phyloP scores from a whole-genome alignment of 2,797 vertebrate species.

The Protonibea diacanthus region DNA sequence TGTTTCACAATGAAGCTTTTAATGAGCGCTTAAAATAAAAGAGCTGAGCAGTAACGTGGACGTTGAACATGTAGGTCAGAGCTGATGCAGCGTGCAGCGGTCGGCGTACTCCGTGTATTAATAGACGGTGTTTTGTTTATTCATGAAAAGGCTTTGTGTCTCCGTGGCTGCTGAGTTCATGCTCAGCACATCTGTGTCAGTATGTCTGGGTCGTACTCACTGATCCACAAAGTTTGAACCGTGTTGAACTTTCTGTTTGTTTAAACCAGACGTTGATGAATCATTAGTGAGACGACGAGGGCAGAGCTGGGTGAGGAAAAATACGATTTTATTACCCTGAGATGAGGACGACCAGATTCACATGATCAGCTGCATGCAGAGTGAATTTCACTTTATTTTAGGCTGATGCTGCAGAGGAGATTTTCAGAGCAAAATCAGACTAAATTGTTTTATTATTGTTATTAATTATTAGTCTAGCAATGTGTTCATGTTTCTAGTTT shows the following conservation, averaged over 20 bases:
- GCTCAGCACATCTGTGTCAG: slow-evolving; percentile 43
- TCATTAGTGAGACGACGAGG: no score
- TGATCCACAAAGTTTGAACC: background rate
- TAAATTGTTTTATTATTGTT: no score
- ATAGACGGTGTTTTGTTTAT: slow-evolving; percentile 41
- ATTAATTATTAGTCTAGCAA: no score
- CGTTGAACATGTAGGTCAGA: background rate
- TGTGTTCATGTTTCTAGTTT: no score
- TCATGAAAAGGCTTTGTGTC: slow-evolving; percentile 26
- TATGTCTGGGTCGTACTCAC: slow-evolving; percentile 15
- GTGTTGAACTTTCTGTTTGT: background rate
- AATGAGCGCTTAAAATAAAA: background rate
- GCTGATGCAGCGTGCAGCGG: background rate
- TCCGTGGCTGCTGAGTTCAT: background rate
- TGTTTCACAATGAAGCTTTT: no score
- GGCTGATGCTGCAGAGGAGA: background rate
- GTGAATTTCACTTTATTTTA: background rate
- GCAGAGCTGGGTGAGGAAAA: no score
- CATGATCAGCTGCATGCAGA: background rate
- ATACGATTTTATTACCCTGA: background rate
- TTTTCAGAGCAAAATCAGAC: background rate
- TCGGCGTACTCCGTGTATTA: slow-evolving; percentile 29
- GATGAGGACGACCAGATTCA: background rate
- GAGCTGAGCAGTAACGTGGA: background rate
- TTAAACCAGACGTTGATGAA: background rate